phyloP scores from a whole-genome alignment of 1,140 invertebrate species.

The Gonatopus flavifemur region DNA sequence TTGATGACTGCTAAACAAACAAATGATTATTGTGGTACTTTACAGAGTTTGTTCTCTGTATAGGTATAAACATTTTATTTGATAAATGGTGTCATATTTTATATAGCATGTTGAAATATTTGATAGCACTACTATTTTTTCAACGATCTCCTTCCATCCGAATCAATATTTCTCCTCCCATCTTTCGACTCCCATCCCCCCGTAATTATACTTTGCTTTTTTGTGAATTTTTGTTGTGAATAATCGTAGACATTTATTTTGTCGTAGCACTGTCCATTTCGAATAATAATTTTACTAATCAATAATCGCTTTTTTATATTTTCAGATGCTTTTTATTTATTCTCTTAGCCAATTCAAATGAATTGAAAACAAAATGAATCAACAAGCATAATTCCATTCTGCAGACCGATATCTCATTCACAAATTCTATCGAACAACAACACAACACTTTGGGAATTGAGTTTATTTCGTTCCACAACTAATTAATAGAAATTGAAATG shows the following conservation, averaged over 20 bases:
- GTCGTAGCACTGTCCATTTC: conserved; percentile 21
- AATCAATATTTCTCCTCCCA: conserved; percentile 17
- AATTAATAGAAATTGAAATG: conserved; percentile 5
- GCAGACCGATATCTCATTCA: no score
- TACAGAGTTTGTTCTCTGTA: conserved; percentile 10
- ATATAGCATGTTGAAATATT: conserved; percentile 47
- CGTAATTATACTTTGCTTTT: conserved; percentile 27
- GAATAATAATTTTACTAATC: conserved; percentile 15
- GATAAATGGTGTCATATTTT: conserved; percentile 23
- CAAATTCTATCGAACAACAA: no score
- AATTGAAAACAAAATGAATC: no score
- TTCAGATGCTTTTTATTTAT: conserved; percentile 17
- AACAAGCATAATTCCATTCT: no score
- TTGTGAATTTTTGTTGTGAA: conserved; percentile 29
- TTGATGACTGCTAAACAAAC: conserved; percentile 25
- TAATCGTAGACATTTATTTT: conserved; percentile 31
- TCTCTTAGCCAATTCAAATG: background rate
- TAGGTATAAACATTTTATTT: conserved; percentile 13
- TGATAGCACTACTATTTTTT: conserved; percentile 37
- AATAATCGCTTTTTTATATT: conserved; percentile 17
- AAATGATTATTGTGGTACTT: conserved; percentile 5
- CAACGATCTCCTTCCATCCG: no score
- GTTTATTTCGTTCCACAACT: conserved; percentile 9
- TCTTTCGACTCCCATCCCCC: conserved; percentile 8
- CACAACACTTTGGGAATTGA: no score